Evolutionary conservation across 2,888 invertebrate genomes (phyloP).

Genomic region (Geophilus truncorum): DNA sequence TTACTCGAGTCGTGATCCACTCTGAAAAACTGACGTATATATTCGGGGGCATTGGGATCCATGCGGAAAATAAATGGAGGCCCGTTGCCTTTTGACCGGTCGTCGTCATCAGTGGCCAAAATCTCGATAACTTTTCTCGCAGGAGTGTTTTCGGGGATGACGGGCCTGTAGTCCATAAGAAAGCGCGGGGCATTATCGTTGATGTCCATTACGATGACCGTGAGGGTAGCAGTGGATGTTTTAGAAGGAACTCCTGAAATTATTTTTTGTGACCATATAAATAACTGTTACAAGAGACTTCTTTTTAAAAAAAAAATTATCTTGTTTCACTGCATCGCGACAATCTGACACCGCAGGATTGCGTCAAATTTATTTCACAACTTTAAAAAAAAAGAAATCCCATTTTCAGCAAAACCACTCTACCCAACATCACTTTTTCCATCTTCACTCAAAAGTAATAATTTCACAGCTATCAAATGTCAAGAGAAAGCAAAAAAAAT

Average conservation of each 20-base stretch:
- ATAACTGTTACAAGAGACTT: no score
- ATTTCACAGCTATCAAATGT: slow-evolving; percentile 11
- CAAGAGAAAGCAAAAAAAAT: not conserved
- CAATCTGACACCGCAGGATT: no score
- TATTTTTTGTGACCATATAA: not conserved
- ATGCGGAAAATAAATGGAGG: slow-evolving; percentile 93
- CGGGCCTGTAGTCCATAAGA: slow-evolving; percentile 78
- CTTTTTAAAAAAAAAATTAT: not conserved
- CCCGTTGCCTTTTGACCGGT: slow-evolving; percentile 88
- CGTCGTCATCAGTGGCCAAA: slow-evolving; percentile 88
- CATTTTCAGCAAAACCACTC: not conserved
- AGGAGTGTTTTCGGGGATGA: slow-evolving; percentile 85
- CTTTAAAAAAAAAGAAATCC: not conserved
- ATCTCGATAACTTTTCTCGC: slow-evolving; percentile 89
- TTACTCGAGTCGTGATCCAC: slow-evolving; percentile 93
- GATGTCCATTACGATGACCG: slow-evolving; percentile 90
- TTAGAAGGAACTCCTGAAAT: slow-evolving; percentile 69
- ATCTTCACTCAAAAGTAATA: not conserved
- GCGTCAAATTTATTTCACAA: no score
- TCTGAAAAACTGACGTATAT: slow-evolving; percentile 88
- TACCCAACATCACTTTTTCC: not conserved
- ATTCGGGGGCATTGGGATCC: slow-evolving; percentile 89
- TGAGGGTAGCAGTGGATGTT: slow-evolving; percentile 87
- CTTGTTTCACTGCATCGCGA: no score
- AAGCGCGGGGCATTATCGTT: slow-evolving; percentile 93